phyloP scores from a whole-genome alignment of 2,797 vertebrate genomes.

The Telmatherina bonti region DNA sequence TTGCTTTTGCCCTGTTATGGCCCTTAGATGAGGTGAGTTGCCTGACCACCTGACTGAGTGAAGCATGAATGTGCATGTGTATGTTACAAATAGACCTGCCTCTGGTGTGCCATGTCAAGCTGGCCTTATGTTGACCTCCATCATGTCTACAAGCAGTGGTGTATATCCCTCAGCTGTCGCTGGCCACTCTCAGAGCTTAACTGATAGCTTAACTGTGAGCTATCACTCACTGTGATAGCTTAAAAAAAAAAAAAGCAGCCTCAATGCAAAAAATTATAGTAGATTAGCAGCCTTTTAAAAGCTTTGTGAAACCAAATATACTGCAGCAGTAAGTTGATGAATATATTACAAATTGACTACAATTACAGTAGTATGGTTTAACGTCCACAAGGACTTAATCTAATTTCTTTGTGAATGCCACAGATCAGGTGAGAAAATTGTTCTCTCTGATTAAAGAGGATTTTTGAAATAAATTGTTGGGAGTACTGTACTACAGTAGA shows the following conservation, averaged over 20 bases:
- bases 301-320: not conserved
- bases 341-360: not conserved
- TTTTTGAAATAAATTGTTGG: conserved; percentile 32
- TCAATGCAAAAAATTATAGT: conserved; percentile 2
- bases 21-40: conserved; percentile 89
- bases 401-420: conserved; percentile 1
- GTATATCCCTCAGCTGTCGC: conserved; percentile 76
- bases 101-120: conserved; percentile 85
- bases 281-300: not conserved
- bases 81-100: conserved; percentile 93
- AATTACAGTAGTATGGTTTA: not conserved
- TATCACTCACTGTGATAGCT: conserved; percentile 12
- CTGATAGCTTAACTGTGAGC: too few relatives aligned
- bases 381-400: not conserved
- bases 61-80: conserved; percentile 68
- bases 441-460: conserved; percentile 1
- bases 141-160: conserved; percentile 66
- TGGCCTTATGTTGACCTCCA: conserved; percentile 84
- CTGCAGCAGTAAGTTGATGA: not conserved
- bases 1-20: conserved; percentile 98
- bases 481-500: conserved; percentile 16
- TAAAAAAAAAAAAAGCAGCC: conserved; percentile 20
- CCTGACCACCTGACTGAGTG: conserved; percentile 79
- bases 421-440: conserved; percentile 10
- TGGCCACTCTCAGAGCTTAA: conserved; percentile 54